Evolutionary conservation across 1,140 invertebrate genomes (phyloP), one percentile per base, ranked within the genome.

Genomic region (Neodiprion pinetum): DNA sequence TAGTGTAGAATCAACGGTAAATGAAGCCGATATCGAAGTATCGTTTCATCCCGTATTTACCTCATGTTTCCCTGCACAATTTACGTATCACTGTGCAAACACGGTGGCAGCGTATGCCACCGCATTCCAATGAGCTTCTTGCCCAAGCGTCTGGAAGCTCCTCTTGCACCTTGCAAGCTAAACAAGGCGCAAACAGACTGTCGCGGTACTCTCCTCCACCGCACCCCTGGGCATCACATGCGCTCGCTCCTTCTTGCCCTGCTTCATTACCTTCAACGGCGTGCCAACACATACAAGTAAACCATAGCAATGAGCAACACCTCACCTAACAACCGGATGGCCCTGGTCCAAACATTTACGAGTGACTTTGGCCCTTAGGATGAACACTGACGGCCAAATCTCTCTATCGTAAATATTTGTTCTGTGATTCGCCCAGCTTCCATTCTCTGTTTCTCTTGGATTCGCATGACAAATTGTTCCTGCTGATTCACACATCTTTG

Each of bases 121-220:
- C 75, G 76, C 76, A 78, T 78, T 48, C 17, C 72, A 74, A 78
- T 78, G 76, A 78, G 74, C 65, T 53, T 53, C 74, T 72, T 74
- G 71, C 49, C 71, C 49, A 48, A 70, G 66, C 67, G 47, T 23
- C n/a, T 74, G 61, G 11, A 12, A n/a, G 9, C 11, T 48, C 40
- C 72, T 40, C 48, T 67, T 74, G 65, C 66, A 49, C 67, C 66
- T 74, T 40, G 48, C 50, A 67, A 11, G 53, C 28, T 40, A 40
- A 40, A 40, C 28, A 40, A 40, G 28, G 28, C 28, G 28, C 28
- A 40, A 40, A 40, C 28, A 40, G 1, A 40, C 28, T 40, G 28
- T 40, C 28, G 28, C 28, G 1, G 28, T 40, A 40, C 28, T 40
- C 5, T 40, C 28, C 28, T 40, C 5, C 28, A 40, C 5, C 28